Evolutionary conservation across 1,140 invertebrate genomes (phyloP), one percentile per base, ranked within the genome.

Genomic region (Drosophila kurseongensis): DNA sequence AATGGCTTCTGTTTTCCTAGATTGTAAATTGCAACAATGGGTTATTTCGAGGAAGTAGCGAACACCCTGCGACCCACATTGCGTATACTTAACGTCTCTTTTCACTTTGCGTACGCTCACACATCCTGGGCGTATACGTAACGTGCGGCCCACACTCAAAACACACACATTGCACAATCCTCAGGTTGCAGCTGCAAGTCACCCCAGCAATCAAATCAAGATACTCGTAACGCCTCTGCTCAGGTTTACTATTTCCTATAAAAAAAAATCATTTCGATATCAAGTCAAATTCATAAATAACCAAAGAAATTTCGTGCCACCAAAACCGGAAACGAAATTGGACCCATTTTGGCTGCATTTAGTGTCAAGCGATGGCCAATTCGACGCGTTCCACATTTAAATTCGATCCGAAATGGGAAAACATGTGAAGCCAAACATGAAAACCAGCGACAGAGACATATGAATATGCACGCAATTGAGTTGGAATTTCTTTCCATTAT

Each of bases 351-450:
- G 78, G 44, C 52, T 86, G 82, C 74, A 78, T 85, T 85, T 85
- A 80, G 55, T 81, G 57, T 80, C 72, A 66, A 72, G 63, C 82
- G 82, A 86, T 78, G 80, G 68, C 82, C 65, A 58, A 27, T 63
- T 86, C 82, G 57, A 81, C 78, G 81, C 80, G 81, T 85, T 79
- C 66, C 73, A 77, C 81, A 85, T 84, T 69, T 68, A 80, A 80
- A 83, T 65, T 56, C 52, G 36, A 48, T 29, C 52, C 47, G 29
- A 44, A 75, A 51, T 45, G 57, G 69, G 14, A 76, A 85, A 80
- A 72, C 78, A 81, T 82, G 74, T 63, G 68, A 63, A 68, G 41
- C 60, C 40, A 47, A 59, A 54, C 51, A 54, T 54, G 51, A 13
- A 23, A 38, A 18, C 7, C 51, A 32, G 42, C 55, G 18, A 32